phyloP scores from a whole-genome alignment of 30 jellyfish, hydroid and myxozoan species.

The Hydractinia symbiolongicarpus region DNA sequence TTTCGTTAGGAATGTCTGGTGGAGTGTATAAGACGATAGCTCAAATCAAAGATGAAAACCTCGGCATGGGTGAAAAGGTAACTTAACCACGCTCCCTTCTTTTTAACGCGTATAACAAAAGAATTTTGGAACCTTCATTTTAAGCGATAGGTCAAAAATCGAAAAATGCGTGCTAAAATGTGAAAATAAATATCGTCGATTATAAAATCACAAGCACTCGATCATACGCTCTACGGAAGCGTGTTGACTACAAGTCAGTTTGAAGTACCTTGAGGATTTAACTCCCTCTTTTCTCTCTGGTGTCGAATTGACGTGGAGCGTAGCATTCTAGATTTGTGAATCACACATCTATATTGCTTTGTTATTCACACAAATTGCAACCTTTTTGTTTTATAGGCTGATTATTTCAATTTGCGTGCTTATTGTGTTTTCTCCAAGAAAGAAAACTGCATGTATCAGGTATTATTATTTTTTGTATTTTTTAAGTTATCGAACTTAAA shows the following conservation, averaged over 20 bases:
- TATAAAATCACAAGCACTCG: too few species aligned
- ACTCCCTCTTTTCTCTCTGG: too few species aligned
- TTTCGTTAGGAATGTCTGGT: slow-evolving; percentile 42
- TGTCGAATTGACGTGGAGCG: too few species aligned
- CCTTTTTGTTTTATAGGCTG: slow-evolving; percentile 46
- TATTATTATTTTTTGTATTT: not conserved
- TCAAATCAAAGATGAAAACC: slow-evolving; percentile 82
- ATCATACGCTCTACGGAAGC: too few species aligned
- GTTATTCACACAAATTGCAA: not conserved
- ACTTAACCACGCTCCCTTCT: not conserved
- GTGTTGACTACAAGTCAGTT: too few species aligned
- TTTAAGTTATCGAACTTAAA: too few species aligned
- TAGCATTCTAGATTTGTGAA: not conserved
- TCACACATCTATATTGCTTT: not conserved
- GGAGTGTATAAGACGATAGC: slow-evolving; percentile 59
- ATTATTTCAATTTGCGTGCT: slow-evolving; percentile 75
- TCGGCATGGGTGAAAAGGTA: slow-evolving; percentile 99
- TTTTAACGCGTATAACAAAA: too few species aligned
- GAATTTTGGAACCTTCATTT: too few species aligned
- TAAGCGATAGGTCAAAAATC: too few species aligned
- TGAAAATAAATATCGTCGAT: too few species aligned
- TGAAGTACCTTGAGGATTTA: too few species aligned
- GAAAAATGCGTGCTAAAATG: too few species aligned
- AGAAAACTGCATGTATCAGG: slow-evolving; percentile 93
- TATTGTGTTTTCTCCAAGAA: slow-evolving; percentile 46